phyloP scores from a whole-genome alignment of 2,888 invertebrate genomes.

The Lithophane ornitopus region DNA sequence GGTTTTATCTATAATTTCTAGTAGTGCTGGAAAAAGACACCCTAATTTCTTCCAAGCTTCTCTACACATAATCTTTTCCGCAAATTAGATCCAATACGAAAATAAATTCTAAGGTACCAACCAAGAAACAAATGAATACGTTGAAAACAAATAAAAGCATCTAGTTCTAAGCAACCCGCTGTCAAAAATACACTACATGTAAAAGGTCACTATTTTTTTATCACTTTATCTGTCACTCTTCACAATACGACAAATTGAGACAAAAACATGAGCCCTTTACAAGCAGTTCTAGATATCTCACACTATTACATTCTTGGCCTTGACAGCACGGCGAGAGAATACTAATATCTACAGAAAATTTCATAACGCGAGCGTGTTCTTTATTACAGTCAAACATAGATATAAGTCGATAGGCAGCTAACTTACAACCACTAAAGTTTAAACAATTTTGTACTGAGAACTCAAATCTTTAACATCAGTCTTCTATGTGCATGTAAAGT shows the following conservation, averaged over 20 bases:
- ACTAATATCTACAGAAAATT: conserved; percentile 38
- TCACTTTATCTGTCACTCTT: conserved; percentile 22
- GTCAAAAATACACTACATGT: conserved; percentile 1
- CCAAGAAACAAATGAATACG: neutral
- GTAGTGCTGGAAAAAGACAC: neutral
- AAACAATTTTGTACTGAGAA: neutral
- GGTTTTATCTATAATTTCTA: neutral
- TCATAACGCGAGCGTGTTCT: conserved; percentile 6
- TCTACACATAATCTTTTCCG: neutral
- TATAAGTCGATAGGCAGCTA: neutral
- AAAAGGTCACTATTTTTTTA: neutral
- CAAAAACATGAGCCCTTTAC: conserved; percentile 19
- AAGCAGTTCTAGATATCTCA: conserved; percentile 16
- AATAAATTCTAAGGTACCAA: neutral
- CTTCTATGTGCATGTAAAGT: neutral
- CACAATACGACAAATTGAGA: conserved; percentile 18
- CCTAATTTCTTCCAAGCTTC: neutral
- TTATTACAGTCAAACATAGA: neutral
- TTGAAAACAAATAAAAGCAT: neutral
- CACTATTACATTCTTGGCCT: conserved; percentile 35
- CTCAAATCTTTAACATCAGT: neutral
- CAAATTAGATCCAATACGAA: neutral
- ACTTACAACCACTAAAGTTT: neutral
- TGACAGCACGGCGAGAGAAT: conserved; percentile 36
- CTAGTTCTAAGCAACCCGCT: neutral